Evolutionary conservation across 2,888 invertebrate genomes (phyloP).

Genomic region (Alitta virens): DNA sequence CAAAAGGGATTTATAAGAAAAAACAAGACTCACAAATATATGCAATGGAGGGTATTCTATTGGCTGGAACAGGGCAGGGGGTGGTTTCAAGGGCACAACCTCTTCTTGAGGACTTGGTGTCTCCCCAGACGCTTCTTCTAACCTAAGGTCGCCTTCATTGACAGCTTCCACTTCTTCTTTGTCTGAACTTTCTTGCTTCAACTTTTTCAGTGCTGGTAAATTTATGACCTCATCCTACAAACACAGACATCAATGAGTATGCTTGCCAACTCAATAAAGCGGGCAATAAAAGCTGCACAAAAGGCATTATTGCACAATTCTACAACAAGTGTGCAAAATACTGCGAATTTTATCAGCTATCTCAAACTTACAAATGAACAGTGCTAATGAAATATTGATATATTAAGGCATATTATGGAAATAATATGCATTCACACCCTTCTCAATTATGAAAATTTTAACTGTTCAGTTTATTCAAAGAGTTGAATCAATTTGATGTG

Average conservation of each 20-base stretch:
- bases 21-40: conserved; percentile 50
- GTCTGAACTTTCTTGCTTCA: neutral
- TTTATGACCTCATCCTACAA: conserved; percentile 49
- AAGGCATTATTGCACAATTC: neutral
- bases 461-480: no score
- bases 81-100: conserved; percentile 34
- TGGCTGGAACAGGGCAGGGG: conserved; percentile 44
- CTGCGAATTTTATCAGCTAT: no score
- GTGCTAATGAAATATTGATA: no score
- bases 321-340: no score
- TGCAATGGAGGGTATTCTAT: conserved; percentile 54
- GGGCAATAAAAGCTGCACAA: no score
- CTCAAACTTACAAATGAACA: no score
- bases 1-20: no score
- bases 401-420: no score
- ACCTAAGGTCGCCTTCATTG: conserved; percentile 20
- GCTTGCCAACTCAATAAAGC: neutral
- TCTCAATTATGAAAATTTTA: no score
- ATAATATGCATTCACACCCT: no score
- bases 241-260: neutral
- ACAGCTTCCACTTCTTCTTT: conserved; percentile 16
- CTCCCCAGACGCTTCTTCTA: conserved; percentile 22
- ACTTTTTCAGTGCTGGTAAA: conserved; percentile 27
- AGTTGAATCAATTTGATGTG: no score
- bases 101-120: conserved; percentile 15